These are phyloP conservation scores for Henricia sp. DNA, from an alignment of 53 echinoderm and acorn worm genomes.

Conservation along the genomic window DNA sequence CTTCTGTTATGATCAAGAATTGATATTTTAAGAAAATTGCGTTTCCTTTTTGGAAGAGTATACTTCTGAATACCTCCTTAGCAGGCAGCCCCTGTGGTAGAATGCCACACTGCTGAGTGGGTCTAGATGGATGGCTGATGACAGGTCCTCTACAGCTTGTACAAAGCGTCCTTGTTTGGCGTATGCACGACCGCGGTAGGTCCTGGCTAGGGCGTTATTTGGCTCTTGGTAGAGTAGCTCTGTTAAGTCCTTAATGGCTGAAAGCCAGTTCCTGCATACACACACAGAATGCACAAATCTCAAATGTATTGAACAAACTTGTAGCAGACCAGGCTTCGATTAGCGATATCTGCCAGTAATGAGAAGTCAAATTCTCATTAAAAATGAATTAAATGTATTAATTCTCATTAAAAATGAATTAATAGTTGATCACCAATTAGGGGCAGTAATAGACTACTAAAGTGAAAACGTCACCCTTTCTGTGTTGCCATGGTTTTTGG, in stretches of 20 bases:
- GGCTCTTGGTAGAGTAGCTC: slow-evolving; percentile 93
- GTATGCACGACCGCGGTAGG: slow-evolving; percentile 85
- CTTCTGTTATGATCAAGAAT: no score
- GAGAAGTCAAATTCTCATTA: no score
- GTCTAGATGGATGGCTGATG: slow-evolving; percentile 93
- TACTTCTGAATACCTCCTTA: slow-evolving; percentile 88
- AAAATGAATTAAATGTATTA: no score
- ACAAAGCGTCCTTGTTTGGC: slow-evolving; percentile 93
- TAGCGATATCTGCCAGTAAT: background rate
- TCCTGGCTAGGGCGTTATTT: slow-evolving; percentile 91
- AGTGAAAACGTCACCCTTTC: no score
- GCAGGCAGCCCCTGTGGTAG: slow-evolving; percentile 85
- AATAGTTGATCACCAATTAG: no score
- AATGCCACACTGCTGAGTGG: slow-evolving; percentile 36
- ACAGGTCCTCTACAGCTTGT: slow-evolving; percentile 90
- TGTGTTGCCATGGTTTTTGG: no score
- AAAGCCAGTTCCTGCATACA: slow-evolving; percentile 84
- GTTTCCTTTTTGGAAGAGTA: no score
- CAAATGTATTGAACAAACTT: no score
- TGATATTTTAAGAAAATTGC: no score
- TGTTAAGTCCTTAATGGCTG: slow-evolving; percentile 92
- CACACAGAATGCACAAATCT: no score
- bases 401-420: no score
- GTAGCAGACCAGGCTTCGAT: background rate
- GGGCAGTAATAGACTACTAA: no score